phyloP scores from a whole-genome alignment of 2,888 invertebrate genomes.

The Prostheceraeus crozeri region DNA sequence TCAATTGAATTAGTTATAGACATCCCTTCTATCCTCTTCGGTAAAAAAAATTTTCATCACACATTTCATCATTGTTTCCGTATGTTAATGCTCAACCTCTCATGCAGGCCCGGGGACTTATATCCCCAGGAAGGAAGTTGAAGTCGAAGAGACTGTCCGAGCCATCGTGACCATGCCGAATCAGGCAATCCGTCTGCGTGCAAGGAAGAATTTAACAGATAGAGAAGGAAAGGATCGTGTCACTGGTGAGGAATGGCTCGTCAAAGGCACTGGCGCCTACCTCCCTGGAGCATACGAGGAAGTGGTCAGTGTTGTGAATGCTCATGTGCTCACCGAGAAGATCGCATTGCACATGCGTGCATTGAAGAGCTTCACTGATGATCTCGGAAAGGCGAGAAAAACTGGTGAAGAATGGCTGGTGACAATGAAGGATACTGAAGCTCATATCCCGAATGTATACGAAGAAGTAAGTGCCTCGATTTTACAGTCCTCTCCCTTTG shows the following conservation, averaged over 20 bases:
- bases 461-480: too few species aligned
- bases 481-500: too few species aligned
- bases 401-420: conserved; percentile 61
- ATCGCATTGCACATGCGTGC: conserved; percentile 59
- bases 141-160: conserved; percentile 55
- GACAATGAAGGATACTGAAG: conserved; percentile 57
- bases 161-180: conserved; percentile 58
- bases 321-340: conserved; percentile 59
- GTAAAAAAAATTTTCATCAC: neutral
- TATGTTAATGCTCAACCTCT: neutral
- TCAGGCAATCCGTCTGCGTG: conserved; percentile 58
- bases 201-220: conserved; percentile 57
- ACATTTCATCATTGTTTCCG: neutral
- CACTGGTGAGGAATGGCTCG: conserved; percentile 59
- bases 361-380: conserved; percentile 58
- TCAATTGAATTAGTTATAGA: too few species aligned
- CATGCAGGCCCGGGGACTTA: conserved; percentile 54
- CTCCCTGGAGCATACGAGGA: conserved; percentile 60
- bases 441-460: conserved; percentile 60
- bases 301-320: conserved; percentile 58
- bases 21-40: too few species aligned
- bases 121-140: conserved; percentile 58
- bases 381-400: conserved; percentile 55
- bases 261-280: conserved; percentile 59
- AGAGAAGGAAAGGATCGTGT: conserved; percentile 46